Conservation (phyloP, 2,797 vertebrate genomes). For the Orestias chungarensis region DNA sequence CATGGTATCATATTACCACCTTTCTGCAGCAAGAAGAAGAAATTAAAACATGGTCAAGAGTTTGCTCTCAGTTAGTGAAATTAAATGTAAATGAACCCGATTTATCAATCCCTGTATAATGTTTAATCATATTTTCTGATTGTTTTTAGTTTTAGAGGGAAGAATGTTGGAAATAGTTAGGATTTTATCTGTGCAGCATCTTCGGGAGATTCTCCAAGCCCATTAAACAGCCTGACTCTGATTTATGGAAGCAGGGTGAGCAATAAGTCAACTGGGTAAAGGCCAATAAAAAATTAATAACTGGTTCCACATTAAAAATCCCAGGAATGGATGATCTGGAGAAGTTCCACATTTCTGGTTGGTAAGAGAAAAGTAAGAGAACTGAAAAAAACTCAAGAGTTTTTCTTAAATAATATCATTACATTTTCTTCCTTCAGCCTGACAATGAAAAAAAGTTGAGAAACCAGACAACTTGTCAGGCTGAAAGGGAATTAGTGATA, state of each 20-base stretch:
- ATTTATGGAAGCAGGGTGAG: slow-evolving; percentile 26
- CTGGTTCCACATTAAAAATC: slow-evolving; percentile 36
- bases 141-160: neutral
- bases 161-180: slow-evolving; percentile 8
- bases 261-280: slow-evolving; percentile 36
- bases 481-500: slow-evolving; percentile 1
- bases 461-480: neutral
- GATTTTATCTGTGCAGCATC: slow-evolving; percentile 12
- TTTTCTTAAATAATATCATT: neutral
- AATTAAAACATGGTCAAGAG: neutral
- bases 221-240: slow-evolving; percentile 34
- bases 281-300: slow-evolving; percentile 45
- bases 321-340: slow-evolving; percentile 11
- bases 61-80: neutral
- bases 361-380: neutral
- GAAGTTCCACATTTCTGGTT: neutral
- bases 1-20: neutral
- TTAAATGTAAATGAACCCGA: neutral
- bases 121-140: neutral
- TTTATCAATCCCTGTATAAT: no score
- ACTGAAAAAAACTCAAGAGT: neutral
- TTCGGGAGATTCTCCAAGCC: slow-evolving; percentile 2
- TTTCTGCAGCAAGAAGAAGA: neutral
- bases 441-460: neutral
- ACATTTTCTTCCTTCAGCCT: neutral